These are phyloP conservation scores for Festucalex cinctus DNA, from an alignment of 2,113 vertebrate species.

Conservation along the genomic window DNA sequence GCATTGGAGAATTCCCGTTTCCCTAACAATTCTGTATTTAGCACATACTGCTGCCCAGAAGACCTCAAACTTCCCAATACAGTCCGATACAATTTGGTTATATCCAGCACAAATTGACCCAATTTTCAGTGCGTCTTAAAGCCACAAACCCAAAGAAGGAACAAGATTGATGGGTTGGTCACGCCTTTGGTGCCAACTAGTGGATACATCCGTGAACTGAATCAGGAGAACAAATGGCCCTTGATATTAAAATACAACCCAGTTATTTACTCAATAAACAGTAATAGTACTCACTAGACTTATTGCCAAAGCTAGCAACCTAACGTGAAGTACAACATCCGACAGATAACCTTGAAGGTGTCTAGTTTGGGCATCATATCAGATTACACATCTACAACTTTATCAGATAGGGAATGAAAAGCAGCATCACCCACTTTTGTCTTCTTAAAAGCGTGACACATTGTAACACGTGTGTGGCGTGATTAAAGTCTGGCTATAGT, in stretches of 20 bases:
- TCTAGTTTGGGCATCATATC: not conserved
- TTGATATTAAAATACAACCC: not conserved
- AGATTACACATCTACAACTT: conserved; percentile 23
- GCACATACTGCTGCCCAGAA: not conserved
- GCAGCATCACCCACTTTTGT: conserved; percentile 14
- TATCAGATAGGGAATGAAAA: conserved; percentile 48
- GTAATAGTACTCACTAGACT: not conserved
- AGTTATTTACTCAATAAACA: not conserved
- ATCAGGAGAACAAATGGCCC: not conserved
- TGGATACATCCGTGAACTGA: conserved; percentile 33
- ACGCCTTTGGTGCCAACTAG: conserved; percentile 58
- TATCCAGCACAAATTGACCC: not conserved
- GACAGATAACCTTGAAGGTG: not conserved
- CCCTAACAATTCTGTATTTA: not conserved
- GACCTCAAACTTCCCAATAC: too few relatives aligned
- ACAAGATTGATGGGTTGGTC: not conserved
- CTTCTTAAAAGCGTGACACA: conserved; percentile 17
- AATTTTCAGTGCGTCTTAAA: not conserved
- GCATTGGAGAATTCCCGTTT: not conserved
- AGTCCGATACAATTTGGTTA: not conserved
- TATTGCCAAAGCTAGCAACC: not conserved
- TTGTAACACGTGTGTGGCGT: conserved; percentile 13
- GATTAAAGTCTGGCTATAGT: conserved; percentile 38
- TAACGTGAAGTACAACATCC: not conserved
- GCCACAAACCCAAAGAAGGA: conserved; percentile 15